Base-by-base conservation (phyloP, 2,113 vertebrate species). In the Epinephelus cyanopodus region DNA sequence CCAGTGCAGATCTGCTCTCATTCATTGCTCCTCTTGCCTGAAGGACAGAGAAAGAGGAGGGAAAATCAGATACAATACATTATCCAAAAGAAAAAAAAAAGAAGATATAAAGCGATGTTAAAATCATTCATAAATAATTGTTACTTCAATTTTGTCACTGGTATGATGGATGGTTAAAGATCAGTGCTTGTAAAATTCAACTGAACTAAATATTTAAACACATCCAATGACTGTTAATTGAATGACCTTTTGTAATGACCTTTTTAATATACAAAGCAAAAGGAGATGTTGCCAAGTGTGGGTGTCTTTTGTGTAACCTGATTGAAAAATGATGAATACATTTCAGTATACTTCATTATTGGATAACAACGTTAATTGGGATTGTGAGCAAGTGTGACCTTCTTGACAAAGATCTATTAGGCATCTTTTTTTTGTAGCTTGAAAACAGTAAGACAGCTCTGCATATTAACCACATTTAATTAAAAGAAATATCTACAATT, bases 41-140 rank as follows among this genome's bases (percentile, higher is more conserved):
- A 58, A 86, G 75, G 52, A 61, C 54, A 42, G 3, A 19, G 54
- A 66, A 61, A 70, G 4, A 63, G 19, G 2, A 50, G 33, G 8
- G 9, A 13, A 47, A n/a, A 45, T 42, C 47, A 37, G 45, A 39
- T 29, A 17, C 6, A 33, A 80, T 18, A 11, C 10, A 8, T 60
- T 33, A 10, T 42, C 17, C 29, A 6, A 48, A 48, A 21, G 18
- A 10, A 60, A 13, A 27, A 58, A 39, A 39, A 19, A 37, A 2
- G 27, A 37, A 2, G 27, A 37, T 7, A 45, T 6, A 9, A 17
- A 17, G 1, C 14, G 0, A 1, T 57, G 52, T 33, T 54, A 2
- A n/a, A 45, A 12, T 45, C 42, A 45, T 45, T 6, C 1, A 15
- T 62, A 3, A 33, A 53, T 37, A 25, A 14, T 29, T n/a, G 15